Conservation (phyloP, 2,888 invertebrate genomes). For the Lepidochrysops patricia region DNA sequence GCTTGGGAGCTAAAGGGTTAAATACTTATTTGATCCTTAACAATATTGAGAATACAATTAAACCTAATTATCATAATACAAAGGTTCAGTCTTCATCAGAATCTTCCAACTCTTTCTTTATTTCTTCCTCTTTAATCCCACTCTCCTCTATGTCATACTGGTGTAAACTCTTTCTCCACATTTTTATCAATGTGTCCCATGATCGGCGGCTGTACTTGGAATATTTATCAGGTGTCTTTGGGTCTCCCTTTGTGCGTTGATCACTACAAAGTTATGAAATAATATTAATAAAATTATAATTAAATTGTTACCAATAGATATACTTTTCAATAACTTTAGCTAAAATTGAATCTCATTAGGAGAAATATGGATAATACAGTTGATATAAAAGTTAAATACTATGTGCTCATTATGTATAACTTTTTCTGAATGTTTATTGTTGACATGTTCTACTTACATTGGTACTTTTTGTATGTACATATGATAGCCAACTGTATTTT, state of each 20-base stretch:
- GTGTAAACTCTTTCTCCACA: conserved; percentile 91
- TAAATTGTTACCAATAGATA: neutral
- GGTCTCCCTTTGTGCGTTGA: conserved; percentile 81
- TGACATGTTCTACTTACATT: conserved; percentile 66
- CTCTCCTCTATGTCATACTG: conserved; percentile 77
- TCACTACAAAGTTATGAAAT: conserved; percentile 52
- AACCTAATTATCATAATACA: conserved; percentile 4
- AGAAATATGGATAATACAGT: too few species aligned
- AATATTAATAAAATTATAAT: neutral
- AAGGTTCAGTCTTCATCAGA: conserved; percentile 25
- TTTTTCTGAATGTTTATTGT: too few species aligned
- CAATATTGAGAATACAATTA: neutral
- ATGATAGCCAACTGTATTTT: conserved; percentile 91
- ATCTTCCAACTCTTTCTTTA: conserved; percentile 21
- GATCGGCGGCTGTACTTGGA: conserved; percentile 92
- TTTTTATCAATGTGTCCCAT: conserved; percentile 91
- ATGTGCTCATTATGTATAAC: too few species aligned
- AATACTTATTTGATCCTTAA: neutral
- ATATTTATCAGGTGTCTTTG: conserved; percentile 91
- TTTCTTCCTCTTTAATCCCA: neutral
- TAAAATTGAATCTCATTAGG: too few species aligned
- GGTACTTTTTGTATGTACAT: conserved; percentile 81
- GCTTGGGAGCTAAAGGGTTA: too few species aligned
- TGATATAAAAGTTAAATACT: too few species aligned
- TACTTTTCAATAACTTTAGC: neutral